These are phyloP conservation scores for Leguminivora glycinivorella DNA, from an alignment of 1,140 invertebrate species.

Conservation along the genomic window DNA sequence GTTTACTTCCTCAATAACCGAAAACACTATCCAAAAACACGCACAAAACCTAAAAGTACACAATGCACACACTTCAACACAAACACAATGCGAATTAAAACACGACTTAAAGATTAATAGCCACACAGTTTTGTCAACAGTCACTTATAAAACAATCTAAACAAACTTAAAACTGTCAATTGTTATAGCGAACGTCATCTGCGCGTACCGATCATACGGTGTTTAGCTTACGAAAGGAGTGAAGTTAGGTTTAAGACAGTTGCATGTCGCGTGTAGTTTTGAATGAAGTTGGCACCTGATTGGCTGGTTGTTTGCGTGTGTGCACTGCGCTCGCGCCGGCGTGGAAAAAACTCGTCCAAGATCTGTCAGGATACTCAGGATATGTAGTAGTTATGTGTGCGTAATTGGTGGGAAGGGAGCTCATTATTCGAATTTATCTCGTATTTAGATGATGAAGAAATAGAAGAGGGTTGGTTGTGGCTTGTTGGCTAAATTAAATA, in stretches of 20 bases:
- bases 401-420: slow-evolving; percentile 33
- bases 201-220: slow-evolving; percentile 47
- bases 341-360: slow-evolving; percentile 58
- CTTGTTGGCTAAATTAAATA: too few species aligned
- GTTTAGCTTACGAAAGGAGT: slow-evolving; percentile 47
- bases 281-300: slow-evolving; percentile 64
- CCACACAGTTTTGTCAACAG: slow-evolving; percentile 31
- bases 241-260: slow-evolving; percentile 51
- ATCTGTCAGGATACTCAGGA: too few species aligned
- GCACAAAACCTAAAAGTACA: neutral
- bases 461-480: too few species aligned
- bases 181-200: slow-evolving; percentile 68
- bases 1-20: neutral
- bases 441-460: neutral
- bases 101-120: neutral
- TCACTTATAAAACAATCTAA: slow-evolving; percentile 60
- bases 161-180: slow-evolving; percentile 57
- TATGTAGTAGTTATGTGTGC: too few species aligned
- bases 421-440: neutral
- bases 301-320: slow-evolving; percentile 50
- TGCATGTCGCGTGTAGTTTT: slow-evolving; percentile 47
- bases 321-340: slow-evolving; percentile 46
- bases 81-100: neutral
- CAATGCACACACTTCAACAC: slow-evolving; percentile 11
- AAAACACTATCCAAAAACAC: slow-evolving; percentile 5